Base-by-base conservation (phyloP, 2,113 vertebrate genomes). In the Neomonachus schauinslandi region DNA sequence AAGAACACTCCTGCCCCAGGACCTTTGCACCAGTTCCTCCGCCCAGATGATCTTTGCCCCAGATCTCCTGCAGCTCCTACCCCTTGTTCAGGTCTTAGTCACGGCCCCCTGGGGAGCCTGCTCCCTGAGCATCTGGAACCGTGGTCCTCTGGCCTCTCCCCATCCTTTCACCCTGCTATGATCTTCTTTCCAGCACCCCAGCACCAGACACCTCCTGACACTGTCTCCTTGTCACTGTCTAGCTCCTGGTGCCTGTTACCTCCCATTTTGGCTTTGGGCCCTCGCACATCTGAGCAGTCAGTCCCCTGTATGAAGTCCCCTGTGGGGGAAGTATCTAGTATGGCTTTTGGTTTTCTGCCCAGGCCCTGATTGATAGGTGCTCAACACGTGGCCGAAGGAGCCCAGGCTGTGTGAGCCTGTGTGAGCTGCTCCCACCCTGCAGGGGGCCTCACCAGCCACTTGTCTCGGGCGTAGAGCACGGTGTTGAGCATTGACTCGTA, bases 401-500 rank as follows among this genome's bases (percentile, higher is more conserved):
- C 46, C 46, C 7, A 0, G 65, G 28, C 69, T 7, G 12, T 4
- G 21, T 0, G 16, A 51, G 19, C 31, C 69, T 7, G 12, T 4
- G 21, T 0, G 16, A 51, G 19, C 31, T 36, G 8, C 33, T 5
- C 31, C 55, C 1, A 0, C 24, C 8, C 84, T 0, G 1, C 49
- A 2, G 0, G 11, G 6, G 33, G 69, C 77, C 99, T 89, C 98
- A 99, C 99, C 99, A 99, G 99, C 99, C 99, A 99, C 89, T 99
- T 99, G 98, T 99, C 99, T 0, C 99, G 98, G 92, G 99, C 99
- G 1, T 99, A 99, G 55, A 99, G 99, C 96, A 99, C 99, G 0
- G 99, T 99, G 95, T 99, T 99, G 67, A 99, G 99, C 99, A 99
- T 99, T 28, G 99, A 99, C 98, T 99, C 99, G 0, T 99, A 99